Evolutionary conservation across 2,797 vertebrate genomes (phyloP).

Genomic region (Antrozous pallidus): DNA sequence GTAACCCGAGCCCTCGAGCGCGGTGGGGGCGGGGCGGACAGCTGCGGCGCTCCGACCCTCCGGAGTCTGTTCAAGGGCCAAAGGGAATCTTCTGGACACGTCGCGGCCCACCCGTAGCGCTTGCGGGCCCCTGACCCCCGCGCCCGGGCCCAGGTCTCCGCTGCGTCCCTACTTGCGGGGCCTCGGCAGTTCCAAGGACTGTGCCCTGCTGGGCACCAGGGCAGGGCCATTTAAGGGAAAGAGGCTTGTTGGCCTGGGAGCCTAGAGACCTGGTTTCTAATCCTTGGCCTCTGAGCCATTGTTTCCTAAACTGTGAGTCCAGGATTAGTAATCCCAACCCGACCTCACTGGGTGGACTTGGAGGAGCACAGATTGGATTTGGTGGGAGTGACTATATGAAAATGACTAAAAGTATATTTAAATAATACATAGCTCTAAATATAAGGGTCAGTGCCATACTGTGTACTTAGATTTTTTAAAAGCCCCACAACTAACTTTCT

Average conservation of each 20-base stretch:
- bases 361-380: background rate
- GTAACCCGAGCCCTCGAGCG: conserved; percentile 51
- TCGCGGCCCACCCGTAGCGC: background rate
- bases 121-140: background rate
- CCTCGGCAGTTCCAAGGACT: background rate
- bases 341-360: background rate
- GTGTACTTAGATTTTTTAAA: background rate
- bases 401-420: background rate
- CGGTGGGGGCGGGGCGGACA: background rate
- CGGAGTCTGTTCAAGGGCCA: accelerated
- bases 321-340: background rate
- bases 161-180: background rate
- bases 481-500: background rate
- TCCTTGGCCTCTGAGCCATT: conserved; percentile 12
- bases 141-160: too few relatives aligned
- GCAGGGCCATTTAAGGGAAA: background rate
- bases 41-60: background rate
- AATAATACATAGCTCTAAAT: background rate
- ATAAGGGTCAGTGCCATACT: background rate
- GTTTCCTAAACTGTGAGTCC: conserved; percentile 27
- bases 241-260: conserved; percentile 8
- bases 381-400: background rate
- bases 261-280: background rate
- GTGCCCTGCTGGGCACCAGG: background rate
- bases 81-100: background rate